Evolutionary conservation across 2,888 invertebrate genomes (phyloP), one percentile per base, ranked within the genome.

Genomic region (Laspeyria flexula): DNA sequence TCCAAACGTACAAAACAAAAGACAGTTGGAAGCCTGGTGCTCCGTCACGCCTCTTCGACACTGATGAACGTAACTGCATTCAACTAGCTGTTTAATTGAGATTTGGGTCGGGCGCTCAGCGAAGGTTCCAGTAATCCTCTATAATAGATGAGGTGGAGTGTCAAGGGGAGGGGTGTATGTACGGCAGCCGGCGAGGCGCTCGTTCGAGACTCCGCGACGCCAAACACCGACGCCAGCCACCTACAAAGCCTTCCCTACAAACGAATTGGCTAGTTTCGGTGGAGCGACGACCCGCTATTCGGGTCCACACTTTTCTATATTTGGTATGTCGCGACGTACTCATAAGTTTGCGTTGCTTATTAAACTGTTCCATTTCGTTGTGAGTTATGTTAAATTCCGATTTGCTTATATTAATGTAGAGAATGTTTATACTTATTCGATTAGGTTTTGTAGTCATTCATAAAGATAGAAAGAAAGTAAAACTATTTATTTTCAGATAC

Each of bases 181-280:
- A 37, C 30, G 39, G 52, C 15, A 55, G 60, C 43, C 63, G 35
- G 33, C 38, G 13, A 31, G 57, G 23, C 56, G 35, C 50, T 1
- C 35, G 23, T 43, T 31, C 55, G 37, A 56, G 75, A 60, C 77
- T 31, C 43, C 49, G 41, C 43, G 69, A 56, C 75, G 71, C 63
- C 69, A 35, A 35, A 7, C 35, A 37, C 30, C 16, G 40, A 12
- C 41, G 37, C 21, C 46, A 29, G 25, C 33, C 43, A 43, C 39
- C 43, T 43, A 31, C 38, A 43, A 43, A 18, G 21, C 37, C 43
- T 43, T n/a, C 1, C 25, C 39, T 4, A 16, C 33, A 39, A 46
- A 46, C 12, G 39, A 46, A 46, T 46, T 46, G 40, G 34, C 46
- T 40, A 33, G n/a, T 34, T 46, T 46, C 39, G 27, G 31, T 30